Evolutionary conservation across 2,888 invertebrate species (phyloP).

Genomic region (Agrotis segetum): DNA sequence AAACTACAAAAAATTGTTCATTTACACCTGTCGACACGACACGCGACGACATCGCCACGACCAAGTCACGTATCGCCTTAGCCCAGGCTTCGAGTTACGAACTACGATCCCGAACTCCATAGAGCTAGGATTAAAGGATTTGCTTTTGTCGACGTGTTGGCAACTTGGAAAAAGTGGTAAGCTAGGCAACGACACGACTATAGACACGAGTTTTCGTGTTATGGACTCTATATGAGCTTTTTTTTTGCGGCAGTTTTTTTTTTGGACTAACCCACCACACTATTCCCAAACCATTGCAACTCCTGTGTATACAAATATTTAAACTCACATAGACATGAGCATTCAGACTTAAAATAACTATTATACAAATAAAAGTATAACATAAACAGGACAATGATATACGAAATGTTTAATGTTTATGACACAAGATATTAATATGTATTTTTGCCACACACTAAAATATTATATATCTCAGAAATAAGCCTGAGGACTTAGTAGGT

Average conservation of each 20-base stretch:
- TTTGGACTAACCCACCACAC: too few relatives aligned
- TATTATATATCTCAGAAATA: too few relatives aligned
- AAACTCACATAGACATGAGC: too few relatives aligned
- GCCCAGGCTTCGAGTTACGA: slow-evolving; percentile 63
- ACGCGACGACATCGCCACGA: slow-evolving; percentile 33
- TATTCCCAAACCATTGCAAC: too few relatives aligned
- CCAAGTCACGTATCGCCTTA: slow-evolving; percentile 63
- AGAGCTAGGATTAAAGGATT: slow-evolving; percentile 72
- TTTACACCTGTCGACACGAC: slow-evolving; percentile 48
- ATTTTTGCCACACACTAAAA: too few relatives aligned
- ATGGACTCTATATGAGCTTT: slow-evolving; percentile 35
- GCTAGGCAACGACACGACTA: slow-evolving; percentile 30
- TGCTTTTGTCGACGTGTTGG: slow-evolving; percentile 62
- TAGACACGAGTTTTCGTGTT: slow-evolving; percentile 53
- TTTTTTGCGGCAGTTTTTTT: not conserved
- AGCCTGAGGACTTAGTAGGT: too few relatives aligned
- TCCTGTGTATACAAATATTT: too few relatives aligned
- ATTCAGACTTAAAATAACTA: too few relatives aligned
- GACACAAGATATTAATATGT: too few relatives aligned
- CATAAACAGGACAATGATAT: too few relatives aligned
- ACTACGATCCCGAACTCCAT: slow-evolving; percentile 68
- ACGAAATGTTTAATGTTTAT: too few relatives aligned
- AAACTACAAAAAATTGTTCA: slow-evolving; percentile 11
- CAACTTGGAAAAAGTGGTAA: slow-evolving; percentile 58
- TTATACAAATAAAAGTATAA: too few relatives aligned